phyloP scores from a whole-genome alignment of 2,113 vertebrate species.

The Gobio gobio region DNA sequence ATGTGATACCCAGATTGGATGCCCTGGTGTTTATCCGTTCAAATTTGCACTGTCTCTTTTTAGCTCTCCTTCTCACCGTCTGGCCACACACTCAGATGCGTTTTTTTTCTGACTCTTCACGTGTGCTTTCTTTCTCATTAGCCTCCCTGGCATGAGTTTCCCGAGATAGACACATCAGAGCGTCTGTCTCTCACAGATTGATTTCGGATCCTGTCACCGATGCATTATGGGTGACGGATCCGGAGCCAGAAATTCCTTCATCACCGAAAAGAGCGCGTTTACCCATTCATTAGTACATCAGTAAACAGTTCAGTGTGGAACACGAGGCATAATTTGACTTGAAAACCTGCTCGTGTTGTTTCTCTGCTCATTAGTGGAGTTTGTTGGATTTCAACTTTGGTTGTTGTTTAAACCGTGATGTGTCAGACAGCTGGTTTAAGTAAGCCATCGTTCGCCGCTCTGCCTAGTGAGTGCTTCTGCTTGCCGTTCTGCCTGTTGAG shows the following conservation, averaged over 20 bases:
- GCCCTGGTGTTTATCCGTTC: constrained; percentile 26
- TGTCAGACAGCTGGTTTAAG: not conserved
- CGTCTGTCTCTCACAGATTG: constrained; percentile 18
- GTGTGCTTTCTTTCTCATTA: constrained; percentile 53
- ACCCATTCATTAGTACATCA: not conserved
- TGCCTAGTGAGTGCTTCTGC: not conserved
- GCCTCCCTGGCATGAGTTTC: constrained; percentile 38
- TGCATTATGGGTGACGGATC: constrained; percentile 3
- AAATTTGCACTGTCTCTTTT: constrained; percentile 51
- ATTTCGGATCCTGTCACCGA: constrained; percentile 48
- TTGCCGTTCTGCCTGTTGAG: not conserved
- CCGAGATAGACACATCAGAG: constrained; percentile 34
- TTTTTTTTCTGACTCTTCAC: constrained; percentile 60
- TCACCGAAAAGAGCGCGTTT: not conserved
- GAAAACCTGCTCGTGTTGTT: not conserved
- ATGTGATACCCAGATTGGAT: constrained; percentile 62
- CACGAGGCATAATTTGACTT: not conserved
- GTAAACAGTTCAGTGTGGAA: not conserved
- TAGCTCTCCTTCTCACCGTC: constrained; percentile 30
- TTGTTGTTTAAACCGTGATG: not conserved
- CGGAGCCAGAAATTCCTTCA: constrained; percentile 1
- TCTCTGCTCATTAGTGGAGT: not conserved
- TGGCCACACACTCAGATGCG: constrained; percentile 21
- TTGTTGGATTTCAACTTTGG: not conserved
- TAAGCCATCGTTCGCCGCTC: not conserved